Evolutionary conservation across 1,140 invertebrate genomes (phyloP), one percentile per base, ranked within the genome.

Genomic region (Hylyphantes graminicola): DNA sequence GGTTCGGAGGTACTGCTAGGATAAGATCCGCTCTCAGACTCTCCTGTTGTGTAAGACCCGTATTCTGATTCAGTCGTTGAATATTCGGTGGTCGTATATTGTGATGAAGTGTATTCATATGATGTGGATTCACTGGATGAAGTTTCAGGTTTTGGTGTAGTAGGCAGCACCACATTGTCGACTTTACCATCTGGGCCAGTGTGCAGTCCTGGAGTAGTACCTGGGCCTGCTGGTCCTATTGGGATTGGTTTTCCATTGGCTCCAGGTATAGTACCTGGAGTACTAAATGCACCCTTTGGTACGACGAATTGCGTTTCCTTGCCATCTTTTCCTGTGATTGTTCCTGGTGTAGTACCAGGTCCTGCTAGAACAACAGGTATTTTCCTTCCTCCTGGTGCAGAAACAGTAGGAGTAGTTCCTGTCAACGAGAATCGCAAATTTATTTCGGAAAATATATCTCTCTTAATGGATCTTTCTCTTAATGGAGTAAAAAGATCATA

Each of bases 261-360:
- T 50, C 57, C 57, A 17, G 74, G 48, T 12, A 63, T 21, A 4
- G 55, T 9, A 7, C 74, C 74, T 76, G 74, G 74, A 11, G 74
- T 76, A 50, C 2, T 21, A 48, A 12, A 12, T 17, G 75, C 48
- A 63, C 61, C 61, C 8, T 8, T 54, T 53, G 75, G 75, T 12
- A 59, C 59, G 2, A n/a, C n/a, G 54, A 53, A 19, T 64, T 19
- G 12, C 54, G 19, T 73, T 73, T 48, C 57, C 35, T 73, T 2
- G 13, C 70, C 70, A 53, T 76, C 55, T 9, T 55, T 21, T 10
- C 57, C 74, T 64, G 74, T 63, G 7, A 61, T 21, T 11, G 57
- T 51, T 53, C 74, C 74, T n/a, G 74, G 74, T 6, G 74, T 76
- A 13, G 35, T 76, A 11, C 61, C 57, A n/a, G 74, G 57, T 51